These are phyloP conservation scores for Cyanoderma ruficeps DNA, from an alignment of 2,113 vertebrate genomes.

Conservation along the genomic window DNA sequence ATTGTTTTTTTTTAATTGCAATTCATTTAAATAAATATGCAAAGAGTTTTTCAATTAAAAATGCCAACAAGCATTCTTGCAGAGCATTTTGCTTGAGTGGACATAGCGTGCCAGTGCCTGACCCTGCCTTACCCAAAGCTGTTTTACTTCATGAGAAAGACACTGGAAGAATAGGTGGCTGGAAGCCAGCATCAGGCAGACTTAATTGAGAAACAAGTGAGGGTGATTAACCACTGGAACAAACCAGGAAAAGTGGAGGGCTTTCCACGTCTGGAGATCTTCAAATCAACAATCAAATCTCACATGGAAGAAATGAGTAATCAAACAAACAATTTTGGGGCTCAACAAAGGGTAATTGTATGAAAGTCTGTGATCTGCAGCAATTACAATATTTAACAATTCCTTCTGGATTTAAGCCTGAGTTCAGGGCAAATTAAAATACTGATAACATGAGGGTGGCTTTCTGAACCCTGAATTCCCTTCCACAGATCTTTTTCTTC, in stretches of 20 bases:
- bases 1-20: background rate
- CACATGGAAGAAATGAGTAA: conserved; percentile 27
- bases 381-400: background rate
- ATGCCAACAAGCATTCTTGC: background rate
- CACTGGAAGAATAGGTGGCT: background rate
- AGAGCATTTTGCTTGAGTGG: background rate
- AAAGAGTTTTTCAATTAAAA: background rate
- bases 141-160: background rate
- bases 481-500: background rate
- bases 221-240: conserved; percentile 18
- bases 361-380: background rate
- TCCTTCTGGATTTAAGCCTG: background rate
- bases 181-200: background rate
- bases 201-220: conserved; percentile 27
- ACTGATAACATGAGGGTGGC: background rate
- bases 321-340: background rate
- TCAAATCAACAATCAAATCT: conserved; percentile 43
- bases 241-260: background rate
- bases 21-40: background rate
- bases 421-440: background rate
- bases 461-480: conserved; percentile 1
- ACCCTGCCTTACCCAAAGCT: background rate
- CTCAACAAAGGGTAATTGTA: background rate
- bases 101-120: background rate
- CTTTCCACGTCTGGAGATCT: conserved; percentile 11